phyloP scores from a whole-genome alignment of 2,797 vertebrate genomes.

The Pteropus rufus region DNA sequence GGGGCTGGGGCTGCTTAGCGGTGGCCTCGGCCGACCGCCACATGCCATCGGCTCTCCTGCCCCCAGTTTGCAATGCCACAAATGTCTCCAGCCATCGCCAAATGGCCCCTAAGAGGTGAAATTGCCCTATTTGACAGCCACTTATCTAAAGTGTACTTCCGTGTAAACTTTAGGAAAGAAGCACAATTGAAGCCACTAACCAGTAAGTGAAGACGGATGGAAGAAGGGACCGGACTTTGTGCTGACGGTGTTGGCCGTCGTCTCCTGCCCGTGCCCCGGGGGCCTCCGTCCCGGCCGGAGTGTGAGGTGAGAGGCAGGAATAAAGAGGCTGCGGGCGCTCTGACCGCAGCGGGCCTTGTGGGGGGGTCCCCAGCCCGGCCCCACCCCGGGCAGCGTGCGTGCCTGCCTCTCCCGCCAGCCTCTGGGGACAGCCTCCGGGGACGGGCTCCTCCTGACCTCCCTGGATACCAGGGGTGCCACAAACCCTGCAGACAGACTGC shows the following conservation, averaged over 20 bases:
- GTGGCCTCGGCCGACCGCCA: too few relatives aligned
- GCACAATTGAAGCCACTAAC: neutral
- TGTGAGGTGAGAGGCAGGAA: neutral
- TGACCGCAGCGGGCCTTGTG: rapidly evolving
- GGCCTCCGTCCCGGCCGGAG: neutral
- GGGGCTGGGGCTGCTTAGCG: rapidly evolving
- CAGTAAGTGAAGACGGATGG: neutral
- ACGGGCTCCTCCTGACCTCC: too few relatives aligned
- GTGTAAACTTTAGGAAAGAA: neutral
- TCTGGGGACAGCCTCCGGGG: neutral
- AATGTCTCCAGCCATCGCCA: neutral
- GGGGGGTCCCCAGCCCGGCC: neutral
- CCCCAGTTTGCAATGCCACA: rapidly evolving
- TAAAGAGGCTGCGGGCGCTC: too few relatives aligned
- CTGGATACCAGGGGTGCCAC: neutral
- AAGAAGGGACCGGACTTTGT: too few relatives aligned
- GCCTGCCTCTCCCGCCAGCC: rapidly evolving
- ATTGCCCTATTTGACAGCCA: too few relatives aligned
- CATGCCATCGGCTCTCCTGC: neutral
- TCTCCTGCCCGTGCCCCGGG: rapidly evolving
- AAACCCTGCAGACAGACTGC: rapidly evolving
- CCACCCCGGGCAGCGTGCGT: rapidly evolving
- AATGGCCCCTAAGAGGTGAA: neutral
- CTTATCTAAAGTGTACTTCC: too few relatives aligned
- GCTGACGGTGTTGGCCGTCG: neutral